phyloP scores from a whole-genome alignment of 1,140 invertebrate species.

The Drusus annulatus region DNA sequence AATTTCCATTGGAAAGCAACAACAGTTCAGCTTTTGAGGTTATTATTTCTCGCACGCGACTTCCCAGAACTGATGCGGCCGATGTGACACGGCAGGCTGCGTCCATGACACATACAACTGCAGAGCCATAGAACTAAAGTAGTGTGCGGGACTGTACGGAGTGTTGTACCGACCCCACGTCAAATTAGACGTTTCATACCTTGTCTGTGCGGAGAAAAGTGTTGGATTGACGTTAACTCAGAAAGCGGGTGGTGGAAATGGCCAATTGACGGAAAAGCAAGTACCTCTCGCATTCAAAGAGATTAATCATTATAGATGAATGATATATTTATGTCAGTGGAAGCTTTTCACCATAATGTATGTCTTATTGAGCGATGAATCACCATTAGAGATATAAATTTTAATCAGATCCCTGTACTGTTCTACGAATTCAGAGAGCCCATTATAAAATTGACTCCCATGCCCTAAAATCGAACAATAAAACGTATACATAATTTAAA shows the following conservation, averaged over 20 bases:
- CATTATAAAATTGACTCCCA: no score
- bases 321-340: neutral
- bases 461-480: no score
- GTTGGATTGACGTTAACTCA: neutral
- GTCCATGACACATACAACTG: neutral
- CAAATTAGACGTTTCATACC: neutral
- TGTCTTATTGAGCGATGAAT: no score
- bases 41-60: constrained; percentile 39
- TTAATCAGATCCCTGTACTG: no score
- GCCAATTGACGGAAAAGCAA: neutral
- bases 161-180: neutral
- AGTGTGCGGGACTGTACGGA: neutral
- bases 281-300: neutral
- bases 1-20: constrained; percentile 39
- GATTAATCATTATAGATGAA: neutral
- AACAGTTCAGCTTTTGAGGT: neutral
- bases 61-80: constrained; percentile 15
- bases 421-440: no score
- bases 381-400: no score
- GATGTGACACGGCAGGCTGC: neutral
- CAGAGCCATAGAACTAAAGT: neutral
- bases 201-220: neutral
- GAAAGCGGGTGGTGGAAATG: neutral
- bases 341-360: neutral
- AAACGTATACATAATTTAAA: no score